Evolutionary conservation across 2,113 vertebrate species (phyloP).

Genomic region (Erinaceus europaeus): DNA sequence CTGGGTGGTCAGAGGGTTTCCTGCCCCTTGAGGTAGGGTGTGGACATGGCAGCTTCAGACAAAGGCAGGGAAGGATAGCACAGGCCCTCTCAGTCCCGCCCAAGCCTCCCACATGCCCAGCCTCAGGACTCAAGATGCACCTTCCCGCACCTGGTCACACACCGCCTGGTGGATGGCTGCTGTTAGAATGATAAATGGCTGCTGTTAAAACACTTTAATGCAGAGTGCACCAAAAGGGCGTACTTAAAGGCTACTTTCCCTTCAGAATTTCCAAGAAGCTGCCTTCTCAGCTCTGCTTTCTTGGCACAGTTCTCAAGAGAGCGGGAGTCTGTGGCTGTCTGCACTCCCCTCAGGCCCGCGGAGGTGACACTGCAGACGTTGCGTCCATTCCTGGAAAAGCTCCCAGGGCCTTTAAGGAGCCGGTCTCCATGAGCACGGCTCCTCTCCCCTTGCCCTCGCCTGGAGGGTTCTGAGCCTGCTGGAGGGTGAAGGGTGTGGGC

Average conservation of each 20-base stretch:
- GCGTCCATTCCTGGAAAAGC: slow-evolving; percentile 36
- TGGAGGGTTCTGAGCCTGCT: not conserved
- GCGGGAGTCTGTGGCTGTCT: not conserved
- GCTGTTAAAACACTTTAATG: slow-evolving; percentile 69
- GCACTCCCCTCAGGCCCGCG: not conserved
- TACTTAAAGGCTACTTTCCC: slow-evolving; percentile 67
- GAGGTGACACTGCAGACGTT: too few species aligned
- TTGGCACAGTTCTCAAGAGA: slow-evolving; percentile 62
- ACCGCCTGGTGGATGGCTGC: slow-evolving; percentile 62
- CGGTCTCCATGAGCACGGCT: not conserved
- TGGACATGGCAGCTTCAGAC: slow-evolving; percentile 21
- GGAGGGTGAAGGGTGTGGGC: not conserved
- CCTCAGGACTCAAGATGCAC: slow-evolving; percentile 40
- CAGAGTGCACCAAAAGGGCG: slow-evolving; percentile 60
- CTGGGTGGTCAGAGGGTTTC: slow-evolving; percentile 8
- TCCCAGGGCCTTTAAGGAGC: slow-evolving; percentile 1
- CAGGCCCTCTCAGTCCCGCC: slow-evolving; percentile 52
- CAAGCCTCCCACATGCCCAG: slow-evolving; percentile 52
- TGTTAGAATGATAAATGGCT: slow-evolving; percentile 69
- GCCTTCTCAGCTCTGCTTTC: slow-evolving; percentile 69
- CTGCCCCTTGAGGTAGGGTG: not conserved
- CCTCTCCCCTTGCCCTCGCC: not conserved
- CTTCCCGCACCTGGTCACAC: slow-evolving; percentile 58
- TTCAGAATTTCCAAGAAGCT: slow-evolving; percentile 71
- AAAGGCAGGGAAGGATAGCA: not conserved